These are phyloP conservation scores for Odiellus spinosus DNA, from an alignment of 2,888 invertebrate genomes.

Conservation along the genomic window DNA sequence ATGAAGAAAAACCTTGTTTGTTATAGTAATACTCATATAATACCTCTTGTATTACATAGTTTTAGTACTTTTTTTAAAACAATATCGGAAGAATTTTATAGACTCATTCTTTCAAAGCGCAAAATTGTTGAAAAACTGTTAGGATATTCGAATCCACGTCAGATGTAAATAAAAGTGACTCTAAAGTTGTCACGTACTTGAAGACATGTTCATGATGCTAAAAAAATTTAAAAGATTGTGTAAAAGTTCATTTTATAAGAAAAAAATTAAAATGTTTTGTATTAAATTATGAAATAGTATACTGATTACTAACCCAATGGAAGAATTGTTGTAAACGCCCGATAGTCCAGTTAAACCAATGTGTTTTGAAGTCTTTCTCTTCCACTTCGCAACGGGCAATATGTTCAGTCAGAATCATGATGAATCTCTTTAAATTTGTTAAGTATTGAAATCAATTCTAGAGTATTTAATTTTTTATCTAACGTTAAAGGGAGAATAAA, in stretches of 20 bases:
- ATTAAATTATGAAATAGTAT: neutral
- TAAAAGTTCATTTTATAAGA: neutral
- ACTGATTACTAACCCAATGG: constrained; percentile 49
- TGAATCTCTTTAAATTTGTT: constrained; percentile 66
- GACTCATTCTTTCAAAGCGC: constrained; percentile 43
- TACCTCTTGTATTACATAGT: too few relatives aligned
- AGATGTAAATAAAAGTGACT: constrained; percentile 86
- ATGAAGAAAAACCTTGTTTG: too few relatives aligned
- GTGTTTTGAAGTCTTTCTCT: constrained; percentile 76
- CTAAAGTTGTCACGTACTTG: constrained; percentile 86
- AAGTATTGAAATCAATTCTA: neutral
- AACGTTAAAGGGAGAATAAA: too few relatives aligned
- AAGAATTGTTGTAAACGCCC: constrained; percentile 90
- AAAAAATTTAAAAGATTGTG: constrained; percentile 9
- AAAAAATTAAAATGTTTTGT: neutral
- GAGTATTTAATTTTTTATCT: constrained; percentile 5
- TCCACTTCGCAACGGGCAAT: constrained; percentile 83
- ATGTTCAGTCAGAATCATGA: constrained; percentile 93
- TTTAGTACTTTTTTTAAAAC: too few relatives aligned
- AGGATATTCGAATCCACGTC: constrained; percentile 90
- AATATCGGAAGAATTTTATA: too few relatives aligned
- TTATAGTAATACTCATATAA: too few relatives aligned
- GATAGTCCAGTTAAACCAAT: constrained; percentile 91
- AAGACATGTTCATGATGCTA: constrained; percentile 96
- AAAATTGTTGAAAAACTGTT: constrained; percentile 94